A percentile compares a stretch with the other conserved stretches of the same genome.
Evolutionary conservation across 2,113 vertebrate genomes (phyloP).

Genomic region (Anhinga anhinga): DNA sequence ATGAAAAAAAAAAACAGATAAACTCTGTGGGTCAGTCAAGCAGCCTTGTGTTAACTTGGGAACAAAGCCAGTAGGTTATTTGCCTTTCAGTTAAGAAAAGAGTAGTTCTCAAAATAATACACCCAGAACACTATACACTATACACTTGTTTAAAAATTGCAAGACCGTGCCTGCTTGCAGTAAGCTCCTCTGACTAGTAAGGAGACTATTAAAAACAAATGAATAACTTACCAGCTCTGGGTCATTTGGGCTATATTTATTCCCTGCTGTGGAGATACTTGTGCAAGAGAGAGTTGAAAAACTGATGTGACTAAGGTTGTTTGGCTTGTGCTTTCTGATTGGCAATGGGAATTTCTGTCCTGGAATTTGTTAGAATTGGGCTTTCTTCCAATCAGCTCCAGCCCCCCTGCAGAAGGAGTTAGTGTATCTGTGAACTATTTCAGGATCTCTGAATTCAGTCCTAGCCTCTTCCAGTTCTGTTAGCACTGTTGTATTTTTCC

Average conservation of each 20-base stretch:
- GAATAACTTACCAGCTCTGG: neutral
- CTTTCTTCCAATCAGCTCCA: neutral
- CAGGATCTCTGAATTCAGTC: neutral
- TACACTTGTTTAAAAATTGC: slow-evolving; percentile 22
- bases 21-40: neutral
- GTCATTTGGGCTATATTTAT: neutral
- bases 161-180: neutral
- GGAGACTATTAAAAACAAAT: slow-evolving; percentile 1
- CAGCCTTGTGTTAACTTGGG: neutral
- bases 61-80: slow-evolving; percentile 17
- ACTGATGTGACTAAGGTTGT: neutral
- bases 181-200: neutral
- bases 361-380: neutral
- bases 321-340: accelerated
- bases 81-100: slow-evolving; percentile 33
- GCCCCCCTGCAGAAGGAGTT: neutral
- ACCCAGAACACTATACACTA: neutral
- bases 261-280: neutral
- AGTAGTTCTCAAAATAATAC: neutral
- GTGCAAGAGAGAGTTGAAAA: neutral
- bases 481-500: neutral
- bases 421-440: neutral
- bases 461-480: neutral
- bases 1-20: neutral
- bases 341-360: neutral